Evolutionary conservation across 2,888 invertebrate species (phyloP), one percentile per base, ranked within the genome.

Genomic region (Habroteleia sp.): DNA sequence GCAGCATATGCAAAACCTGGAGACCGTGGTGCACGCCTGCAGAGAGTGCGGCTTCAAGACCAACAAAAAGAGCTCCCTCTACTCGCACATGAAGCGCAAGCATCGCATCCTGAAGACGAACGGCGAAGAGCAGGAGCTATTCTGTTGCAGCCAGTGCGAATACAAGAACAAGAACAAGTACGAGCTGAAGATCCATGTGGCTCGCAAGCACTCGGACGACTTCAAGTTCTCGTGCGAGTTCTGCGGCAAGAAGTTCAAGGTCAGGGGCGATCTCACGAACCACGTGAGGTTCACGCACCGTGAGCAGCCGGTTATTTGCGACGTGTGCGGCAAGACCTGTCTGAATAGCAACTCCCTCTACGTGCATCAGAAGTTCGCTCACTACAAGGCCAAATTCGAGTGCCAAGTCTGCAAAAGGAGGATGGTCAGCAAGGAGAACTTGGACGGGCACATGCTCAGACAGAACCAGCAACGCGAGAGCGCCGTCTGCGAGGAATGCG

Each of bases 371-470:
- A 87, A 86, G 39, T 85, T 82, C 74, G 83, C 84, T 0, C 87
- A 87, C 13, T 88, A 85, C 74, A 88, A 88, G 41, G 85, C 88
- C 0, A 85, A 88, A 50, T 88, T 82, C 66, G 88, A 88, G 71
- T 88, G 88, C 20, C 81, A 83, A 8, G 76, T 88, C 1, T 88
- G 88, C 52, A 88, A 88, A 25, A 68, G 88, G n/a, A 79, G 89
- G 0, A 85, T 89, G 83, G 90, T 90, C n/a, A 89, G 85, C 1
- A 89, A 90, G 35, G 89, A 89, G 48, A 90, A 89, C 27, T 84
- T 90, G 4, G 17, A 89, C 60, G 87, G 87, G 46, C 88, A 88
- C 50, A 82, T 88, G 77, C 58, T 88, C 1, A 72, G 82, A 25
- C 88, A 88, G 23, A 88, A 88, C 68, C 88, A 88, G 66, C 82